Conservation (phyloP, 1,140 invertebrate genomes). For the Homarus americanus region DNA sequence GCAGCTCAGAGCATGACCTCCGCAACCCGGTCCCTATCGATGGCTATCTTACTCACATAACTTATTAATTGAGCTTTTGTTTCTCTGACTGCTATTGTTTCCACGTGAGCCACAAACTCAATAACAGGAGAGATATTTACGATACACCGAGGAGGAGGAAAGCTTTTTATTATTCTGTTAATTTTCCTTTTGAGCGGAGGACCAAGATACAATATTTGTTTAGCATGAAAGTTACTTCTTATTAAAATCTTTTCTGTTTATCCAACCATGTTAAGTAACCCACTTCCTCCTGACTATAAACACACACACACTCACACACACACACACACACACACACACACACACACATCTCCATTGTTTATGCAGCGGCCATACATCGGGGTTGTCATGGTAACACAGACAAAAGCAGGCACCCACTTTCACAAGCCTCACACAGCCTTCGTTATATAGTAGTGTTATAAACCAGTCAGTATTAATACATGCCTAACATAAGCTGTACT, state of each 20-base stretch:
- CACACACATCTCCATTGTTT: not conserved
- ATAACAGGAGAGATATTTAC: constrained; percentile 12
- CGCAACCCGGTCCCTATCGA: not conserved
- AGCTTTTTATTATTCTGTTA: not conserved
- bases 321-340: too few species aligned
- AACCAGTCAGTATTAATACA: constrained; percentile 33
- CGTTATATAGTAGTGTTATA: constrained; percentile 27
- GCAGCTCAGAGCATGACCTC: not conserved
- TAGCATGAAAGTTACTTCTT: too few species aligned
- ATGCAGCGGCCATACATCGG: not conserved
- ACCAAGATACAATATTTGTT: too few species aligned
- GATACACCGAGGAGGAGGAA: not conserved
- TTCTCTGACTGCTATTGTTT: constrained; percentile 60
- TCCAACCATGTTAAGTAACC: too few species aligned
- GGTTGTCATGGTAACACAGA: not conserved
- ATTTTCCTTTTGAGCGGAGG: too few species aligned
- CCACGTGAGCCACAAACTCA: not conserved
- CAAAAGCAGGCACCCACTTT: not conserved
- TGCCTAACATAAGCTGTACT: constrained; percentile 1
- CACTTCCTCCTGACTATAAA: too few species aligned
- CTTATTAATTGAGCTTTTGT: constrained; percentile 58
- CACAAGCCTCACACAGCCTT: not conserved
- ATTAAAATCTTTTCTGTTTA: too few species aligned
- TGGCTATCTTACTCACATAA: constrained; percentile 58
- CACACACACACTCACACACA: too few species aligned